Evolutionary conservation across 2,797 vertebrate species (phyloP).

Genomic region (Parotocinclus haroldoi): DNA sequence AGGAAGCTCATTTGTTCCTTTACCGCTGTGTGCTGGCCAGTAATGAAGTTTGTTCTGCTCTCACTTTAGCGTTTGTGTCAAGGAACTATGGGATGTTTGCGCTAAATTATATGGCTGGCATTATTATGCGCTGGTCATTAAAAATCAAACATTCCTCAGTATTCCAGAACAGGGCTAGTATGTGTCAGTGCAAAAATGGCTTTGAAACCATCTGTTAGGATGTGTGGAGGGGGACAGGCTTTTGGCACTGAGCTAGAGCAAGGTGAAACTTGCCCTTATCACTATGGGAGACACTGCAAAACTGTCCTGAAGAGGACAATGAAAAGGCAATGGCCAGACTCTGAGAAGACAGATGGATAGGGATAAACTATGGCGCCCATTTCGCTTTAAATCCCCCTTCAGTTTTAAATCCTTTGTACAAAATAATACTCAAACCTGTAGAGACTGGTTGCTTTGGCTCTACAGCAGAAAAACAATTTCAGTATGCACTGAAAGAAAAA

Average conservation of each 20-base stretch:
- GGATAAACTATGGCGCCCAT: not conserved
- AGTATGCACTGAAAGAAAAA: too few species aligned
- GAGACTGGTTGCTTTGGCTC: not conserved
- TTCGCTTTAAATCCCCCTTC: not conserved
- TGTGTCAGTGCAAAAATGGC: slow-evolving; percentile 29
- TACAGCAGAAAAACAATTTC: too few species aligned
- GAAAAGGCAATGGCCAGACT: slow-evolving; percentile 10
- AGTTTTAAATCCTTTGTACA: slow-evolving; percentile 2
- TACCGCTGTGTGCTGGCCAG: slow-evolving; percentile 59
- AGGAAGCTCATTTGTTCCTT: slow-evolving; percentile 69
- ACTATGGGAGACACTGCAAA: not conserved
- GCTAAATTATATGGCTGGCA: slow-evolving; percentile 62
- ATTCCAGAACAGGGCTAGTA: slow-evolving; percentile 20
- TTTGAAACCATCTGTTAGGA: slow-evolving; percentile 30
- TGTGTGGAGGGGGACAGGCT: slow-evolving; percentile 4
- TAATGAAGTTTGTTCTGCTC: slow-evolving; percentile 69
- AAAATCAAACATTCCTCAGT: slow-evolving; percentile 29
- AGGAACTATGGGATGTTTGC: slow-evolving; percentile 56
- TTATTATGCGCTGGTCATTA: slow-evolving; percentile 63
- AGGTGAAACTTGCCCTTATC: not conserved
- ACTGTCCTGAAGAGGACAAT: slow-evolving; percentile 13
- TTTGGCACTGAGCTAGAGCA: slow-evolving; percentile 3
- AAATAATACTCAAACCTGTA: not conserved
- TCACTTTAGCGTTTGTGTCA: slow-evolving; percentile 58
- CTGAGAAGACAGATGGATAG: slow-evolving; percentile 8